Conservation (phyloP, 2,888 invertebrate species). For the Fragum fragum region DNA sequence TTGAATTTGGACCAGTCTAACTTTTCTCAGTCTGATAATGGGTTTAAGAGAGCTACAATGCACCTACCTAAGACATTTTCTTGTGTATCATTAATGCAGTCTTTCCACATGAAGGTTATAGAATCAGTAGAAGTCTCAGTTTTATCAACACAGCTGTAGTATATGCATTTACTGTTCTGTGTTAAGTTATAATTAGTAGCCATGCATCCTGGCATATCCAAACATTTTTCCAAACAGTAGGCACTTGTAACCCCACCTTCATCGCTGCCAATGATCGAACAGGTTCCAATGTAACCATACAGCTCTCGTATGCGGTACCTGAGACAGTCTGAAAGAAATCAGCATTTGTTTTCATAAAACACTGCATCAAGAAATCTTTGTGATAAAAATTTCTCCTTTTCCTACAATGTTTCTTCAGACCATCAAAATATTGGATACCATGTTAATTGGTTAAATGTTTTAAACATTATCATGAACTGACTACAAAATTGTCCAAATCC, state of each 20-base stretch:
- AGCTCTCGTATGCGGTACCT: conserved; percentile 18
- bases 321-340: conserved; percentile 32
- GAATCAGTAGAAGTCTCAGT: not conserved
- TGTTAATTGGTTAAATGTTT: no score
- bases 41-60: no score
- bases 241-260: conserved; percentile 30
- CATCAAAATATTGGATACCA: no score
- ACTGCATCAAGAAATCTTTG: no score
- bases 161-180: conserved; percentile 20
- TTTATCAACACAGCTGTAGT: conserved; percentile 34
- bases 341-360: no score
- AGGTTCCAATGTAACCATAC: conserved; percentile 4
- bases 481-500: no score
- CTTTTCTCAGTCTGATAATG: no score
- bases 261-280: conserved; percentile 31
- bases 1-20: no score
- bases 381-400: no score
- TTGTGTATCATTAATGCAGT: conserved; percentile 26
- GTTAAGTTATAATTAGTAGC: conserved; percentile 2
- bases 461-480: no score
- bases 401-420: no score
- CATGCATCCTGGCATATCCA: conserved; percentile 39
- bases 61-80: conserved; percentile 14
- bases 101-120: conserved; percentile 14
- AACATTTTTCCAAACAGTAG: conserved; percentile 39